Evolutionary conservation across 2,888 invertebrate species (phyloP).

Genomic region (Drosophila austrosaltans): DNA sequence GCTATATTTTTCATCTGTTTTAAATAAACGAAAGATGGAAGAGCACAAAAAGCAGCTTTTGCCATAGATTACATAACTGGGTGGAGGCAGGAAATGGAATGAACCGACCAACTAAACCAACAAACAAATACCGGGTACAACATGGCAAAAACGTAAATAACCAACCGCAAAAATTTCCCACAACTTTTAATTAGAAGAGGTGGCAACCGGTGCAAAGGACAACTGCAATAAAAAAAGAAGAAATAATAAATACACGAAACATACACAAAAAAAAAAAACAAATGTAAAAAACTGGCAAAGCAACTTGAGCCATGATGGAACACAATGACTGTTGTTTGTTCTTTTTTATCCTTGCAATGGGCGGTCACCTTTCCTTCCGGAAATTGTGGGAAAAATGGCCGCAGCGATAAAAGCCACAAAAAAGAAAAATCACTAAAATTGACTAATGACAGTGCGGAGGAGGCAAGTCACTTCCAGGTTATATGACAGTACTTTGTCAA

Average conservation of each 20-base stretch:
- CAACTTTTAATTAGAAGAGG: conserved; percentile 66
- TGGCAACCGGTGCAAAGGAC: conserved; percentile 32
- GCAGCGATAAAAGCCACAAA: conserved; percentile 27
- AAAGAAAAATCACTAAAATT: conserved; percentile 36
- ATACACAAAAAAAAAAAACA: background rate
- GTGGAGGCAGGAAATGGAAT: background rate
- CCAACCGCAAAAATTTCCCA: conserved; percentile 48
- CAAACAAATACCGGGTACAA: conserved; percentile 24
- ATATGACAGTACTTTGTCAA: conserved; percentile 8
- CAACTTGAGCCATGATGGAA: conserved; percentile 20
- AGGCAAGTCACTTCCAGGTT: conserved; percentile 6
- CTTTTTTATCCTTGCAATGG: background rate
- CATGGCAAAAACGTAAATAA: conserved; percentile 35
- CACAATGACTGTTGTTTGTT: conserved; percentile 9
- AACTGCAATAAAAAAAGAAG: conserved; percentile 18
- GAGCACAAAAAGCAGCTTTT: conserved; percentile 33
- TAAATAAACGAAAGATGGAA: background rate
- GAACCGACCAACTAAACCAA: conserved; percentile 16
- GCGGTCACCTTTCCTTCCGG: background rate
- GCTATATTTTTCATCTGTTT: conserved; percentile 8
- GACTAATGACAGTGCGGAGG: conserved; percentile 43
- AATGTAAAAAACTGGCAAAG: conserved; percentile 8
- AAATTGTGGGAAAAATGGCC: conserved; percentile 22
- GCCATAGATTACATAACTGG: conserved; percentile 24
- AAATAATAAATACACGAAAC: background rate